phyloP scores from a whole-genome alignment of 2,113 vertebrate species.

The Oryzias woworae region DNA sequence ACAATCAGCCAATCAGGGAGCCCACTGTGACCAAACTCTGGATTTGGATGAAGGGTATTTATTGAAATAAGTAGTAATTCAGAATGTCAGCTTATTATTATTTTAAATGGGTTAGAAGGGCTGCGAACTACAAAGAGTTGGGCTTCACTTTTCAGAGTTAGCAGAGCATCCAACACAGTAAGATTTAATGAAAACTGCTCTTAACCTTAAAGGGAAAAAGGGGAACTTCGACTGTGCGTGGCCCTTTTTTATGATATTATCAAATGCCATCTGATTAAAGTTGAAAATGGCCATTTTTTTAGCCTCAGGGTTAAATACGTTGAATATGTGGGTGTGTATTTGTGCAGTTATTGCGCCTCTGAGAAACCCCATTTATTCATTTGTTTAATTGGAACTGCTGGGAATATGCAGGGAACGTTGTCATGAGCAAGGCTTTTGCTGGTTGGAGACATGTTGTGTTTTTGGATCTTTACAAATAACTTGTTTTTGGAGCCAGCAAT shows the following conservation, averaged over 20 bases:
- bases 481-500: too few relatives aligned
- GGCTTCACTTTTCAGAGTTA: conserved; percentile 12
- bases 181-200: not conserved
- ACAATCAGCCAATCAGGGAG: conserved; percentile 39
- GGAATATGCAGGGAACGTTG: too few relatives aligned
- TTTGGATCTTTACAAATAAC: too few relatives aligned
- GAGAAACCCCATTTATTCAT: not conserved
- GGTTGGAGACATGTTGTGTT: too few relatives aligned
- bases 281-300: not conserved
- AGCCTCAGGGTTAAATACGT: conserved; percentile 11
- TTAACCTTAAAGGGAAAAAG: not conserved
- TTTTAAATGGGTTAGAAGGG: conserved; percentile 25
- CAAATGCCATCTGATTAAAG: too few relatives aligned
- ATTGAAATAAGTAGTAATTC: conserved; percentile 35
- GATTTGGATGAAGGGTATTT: conserved; percentile 34
- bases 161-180: not conserved
- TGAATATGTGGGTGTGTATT: not conserved
- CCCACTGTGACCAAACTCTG: conserved; percentile 10
- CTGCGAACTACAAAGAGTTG: conserved; percentile 3
- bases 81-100: conserved; percentile 25
- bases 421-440: too few relatives aligned
- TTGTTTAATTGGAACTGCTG: conserved; percentile 1
- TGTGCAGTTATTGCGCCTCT: not conserved
- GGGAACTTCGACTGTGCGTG: not conserved
- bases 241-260: too few relatives aligned